phyloP scores from a whole-genome alignment of 2,797 vertebrate genomes.

The Poeciliopsis presidionis region DNA sequence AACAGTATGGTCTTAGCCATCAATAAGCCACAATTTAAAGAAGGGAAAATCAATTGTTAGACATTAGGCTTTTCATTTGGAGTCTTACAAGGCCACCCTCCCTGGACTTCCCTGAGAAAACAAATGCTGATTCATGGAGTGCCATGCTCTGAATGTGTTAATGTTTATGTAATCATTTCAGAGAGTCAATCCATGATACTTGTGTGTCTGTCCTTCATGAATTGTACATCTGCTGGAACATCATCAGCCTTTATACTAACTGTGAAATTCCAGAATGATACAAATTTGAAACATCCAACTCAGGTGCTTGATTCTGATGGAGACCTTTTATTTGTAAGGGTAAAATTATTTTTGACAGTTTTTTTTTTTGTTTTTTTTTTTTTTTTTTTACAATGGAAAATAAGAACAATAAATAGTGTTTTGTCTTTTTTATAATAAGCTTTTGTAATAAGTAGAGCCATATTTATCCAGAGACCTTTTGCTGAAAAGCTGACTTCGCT shows the following conservation, averaged over 20 bases:
- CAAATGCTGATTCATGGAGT: conserved; percentile 73
- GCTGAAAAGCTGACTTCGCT: no score
- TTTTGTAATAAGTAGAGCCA: no score
- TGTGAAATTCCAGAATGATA: no score
- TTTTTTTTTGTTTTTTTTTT: no score
- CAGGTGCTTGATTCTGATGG: no score
- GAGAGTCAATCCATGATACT: background rate
- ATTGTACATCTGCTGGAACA: conserved; percentile 30
- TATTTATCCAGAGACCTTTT: no score
- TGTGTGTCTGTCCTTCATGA: conserved; percentile 3
- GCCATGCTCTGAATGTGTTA: conserved; percentile 18
- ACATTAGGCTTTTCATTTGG: conserved; percentile 79
- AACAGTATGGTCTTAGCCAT: conserved; percentile 57
- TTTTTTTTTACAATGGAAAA: no score
- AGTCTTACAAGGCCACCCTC: conserved; percentile 70
- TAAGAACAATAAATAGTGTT: no score
- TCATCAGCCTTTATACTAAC: conserved; percentile 24
- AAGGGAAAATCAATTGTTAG: conserved; percentile 76
- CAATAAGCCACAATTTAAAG: conserved; percentile 79
- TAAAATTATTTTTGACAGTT: no score
- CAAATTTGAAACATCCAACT: no score
- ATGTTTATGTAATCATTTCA: background rate
- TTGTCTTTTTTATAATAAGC: no score
- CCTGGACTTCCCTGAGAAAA: conserved; percentile 74
- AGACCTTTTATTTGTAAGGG: no score